phyloP scores from a whole-genome alignment of 2,888 invertebrate species.

The Andrena praecox region DNA sequence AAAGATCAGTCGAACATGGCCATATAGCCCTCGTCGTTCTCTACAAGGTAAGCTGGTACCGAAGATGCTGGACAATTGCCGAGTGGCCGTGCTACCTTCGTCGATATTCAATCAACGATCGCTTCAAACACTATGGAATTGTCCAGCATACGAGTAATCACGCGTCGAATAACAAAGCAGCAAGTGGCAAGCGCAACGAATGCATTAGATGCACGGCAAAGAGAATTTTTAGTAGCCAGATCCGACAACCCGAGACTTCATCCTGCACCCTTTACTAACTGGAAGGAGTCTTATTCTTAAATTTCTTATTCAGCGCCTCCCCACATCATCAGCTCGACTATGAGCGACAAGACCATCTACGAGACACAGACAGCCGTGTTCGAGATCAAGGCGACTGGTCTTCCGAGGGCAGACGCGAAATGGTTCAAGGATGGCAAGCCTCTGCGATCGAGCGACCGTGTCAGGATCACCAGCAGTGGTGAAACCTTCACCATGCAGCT shows the following conservation, averaged over 20 bases:
- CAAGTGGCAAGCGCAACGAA: conserved; percentile 42
- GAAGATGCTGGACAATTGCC: conserved; percentile 22
- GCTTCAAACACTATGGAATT: not conserved
- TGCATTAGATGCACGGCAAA: conserved; percentile 54
- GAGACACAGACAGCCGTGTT: conserved; percentile 94
- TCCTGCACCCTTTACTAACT: no score
- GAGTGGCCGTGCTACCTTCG: no score
- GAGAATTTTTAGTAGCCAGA: not conserved
- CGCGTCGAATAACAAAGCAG: conserved; percentile 48
- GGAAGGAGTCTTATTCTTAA: not conserved
- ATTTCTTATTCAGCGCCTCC: conserved; percentile 87
- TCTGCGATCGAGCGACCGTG: conserved; percentile 87
- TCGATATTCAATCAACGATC: no score
- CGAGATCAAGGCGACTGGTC: conserved; percentile 91
- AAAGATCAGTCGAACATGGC: conserved; percentile 6
- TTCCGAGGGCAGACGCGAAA: conserved; percentile 91
- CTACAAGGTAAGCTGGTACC: conserved; percentile 30
- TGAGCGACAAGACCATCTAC: conserved; percentile 91
- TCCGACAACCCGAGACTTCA: not conserved
- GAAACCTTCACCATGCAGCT: conserved; percentile 91
- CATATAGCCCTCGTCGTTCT: not conserved
- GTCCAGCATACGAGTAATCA: conserved; percentile 13
- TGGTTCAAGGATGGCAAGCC: conserved; percentile 93
- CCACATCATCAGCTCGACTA: conserved; percentile 89
- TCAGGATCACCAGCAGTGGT: conserved; percentile 74